phyloP scores from a whole-genome alignment of 1,140 invertebrate species.

The Orius laevigatus region DNA sequence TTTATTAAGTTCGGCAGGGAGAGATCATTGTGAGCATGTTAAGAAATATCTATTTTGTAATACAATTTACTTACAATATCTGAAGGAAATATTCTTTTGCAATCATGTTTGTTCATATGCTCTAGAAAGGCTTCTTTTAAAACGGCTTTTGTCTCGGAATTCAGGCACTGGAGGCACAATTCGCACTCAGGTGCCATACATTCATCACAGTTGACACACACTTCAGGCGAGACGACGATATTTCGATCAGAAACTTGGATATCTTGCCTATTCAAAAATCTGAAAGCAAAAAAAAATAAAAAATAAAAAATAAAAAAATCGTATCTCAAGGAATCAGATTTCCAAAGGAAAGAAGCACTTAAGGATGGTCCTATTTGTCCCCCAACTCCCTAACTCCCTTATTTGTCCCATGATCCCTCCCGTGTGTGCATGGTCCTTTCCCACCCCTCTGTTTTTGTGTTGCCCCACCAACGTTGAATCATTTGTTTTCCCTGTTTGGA shows the following conservation, averaged over 20 bases:
- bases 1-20: not conserved
- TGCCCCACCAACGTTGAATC: no score
- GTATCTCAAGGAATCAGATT: slow-evolving; percentile 8
- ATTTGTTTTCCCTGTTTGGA: no score
- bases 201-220: slow-evolving; percentile 45
- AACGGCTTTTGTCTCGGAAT: slow-evolving; percentile 34
- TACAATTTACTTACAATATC: slow-evolving; percentile 40
- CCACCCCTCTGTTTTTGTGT: no score
- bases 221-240: slow-evolving; percentile 53
- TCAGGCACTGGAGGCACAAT: slow-evolving; percentile 62
- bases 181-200: slow-evolving; percentile 53
- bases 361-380: no score
- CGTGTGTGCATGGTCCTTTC: no score
- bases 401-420: no score
- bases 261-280: slow-evolving; percentile 31
- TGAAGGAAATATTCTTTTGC: slow-evolving; percentile 63
- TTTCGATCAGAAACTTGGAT: slow-evolving; percentile 67
- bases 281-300: slow-evolving; percentile 20
- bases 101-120: slow-evolving; percentile 58
- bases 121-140: slow-evolving; percentile 58
- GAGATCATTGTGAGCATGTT: no score
- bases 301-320: slow-evolving; percentile 12
- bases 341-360: no score
- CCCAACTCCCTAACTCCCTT: no score
- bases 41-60: no score